Evolutionary conservation across 2,113 vertebrate species (phyloP).

Genomic region (Climacteris rufus): DNA sequence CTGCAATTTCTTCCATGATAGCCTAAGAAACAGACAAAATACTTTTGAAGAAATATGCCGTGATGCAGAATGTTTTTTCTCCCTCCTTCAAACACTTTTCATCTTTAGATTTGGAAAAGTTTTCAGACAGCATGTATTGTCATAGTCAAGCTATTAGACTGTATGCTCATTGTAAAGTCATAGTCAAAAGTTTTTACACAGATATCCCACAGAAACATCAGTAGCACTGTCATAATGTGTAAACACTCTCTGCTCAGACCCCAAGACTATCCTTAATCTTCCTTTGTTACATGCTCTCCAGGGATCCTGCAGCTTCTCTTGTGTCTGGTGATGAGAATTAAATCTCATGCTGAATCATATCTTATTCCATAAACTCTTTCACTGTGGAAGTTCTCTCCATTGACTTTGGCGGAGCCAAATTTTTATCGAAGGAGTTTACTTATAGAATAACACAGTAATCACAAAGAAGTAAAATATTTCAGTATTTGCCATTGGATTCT

Average conservation of each 20-base stretch:
- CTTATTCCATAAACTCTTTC: neutral
- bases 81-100: neutral
- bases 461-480: neutral
- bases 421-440: neutral
- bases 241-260: neutral
- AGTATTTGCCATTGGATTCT: neutral
- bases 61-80: neutral
- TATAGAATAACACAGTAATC: neutral
- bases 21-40: constrained; percentile 73
- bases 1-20: constrained; percentile 96
- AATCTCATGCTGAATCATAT: neutral
- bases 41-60: neutral
- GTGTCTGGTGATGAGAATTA: neutral
- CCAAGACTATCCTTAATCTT: neutral
- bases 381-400: neutral
- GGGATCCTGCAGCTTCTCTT: neutral
- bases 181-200: neutral
- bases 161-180: neutral
- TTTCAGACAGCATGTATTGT: neutral
- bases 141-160: neutral
- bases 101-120: neutral
- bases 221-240: neutral
- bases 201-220: neutral
- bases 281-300: neutral
- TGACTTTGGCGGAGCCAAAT: neutral